These are phyloP conservation scores for Heliconius cydno DNA, from an alignment of 2,888 invertebrate species.

Conservation along the genomic window DNA sequence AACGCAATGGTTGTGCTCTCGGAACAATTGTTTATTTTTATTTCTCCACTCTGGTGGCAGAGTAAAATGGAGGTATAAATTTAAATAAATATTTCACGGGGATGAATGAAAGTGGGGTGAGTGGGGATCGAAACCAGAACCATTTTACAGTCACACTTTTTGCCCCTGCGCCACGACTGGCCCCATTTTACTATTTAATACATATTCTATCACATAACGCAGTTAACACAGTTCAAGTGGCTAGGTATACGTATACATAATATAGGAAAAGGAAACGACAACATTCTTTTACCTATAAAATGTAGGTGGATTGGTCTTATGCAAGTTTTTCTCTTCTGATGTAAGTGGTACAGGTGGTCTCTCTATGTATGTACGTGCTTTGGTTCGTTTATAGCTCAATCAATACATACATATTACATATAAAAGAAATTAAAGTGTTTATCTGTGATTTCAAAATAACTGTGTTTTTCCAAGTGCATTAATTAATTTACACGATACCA, in stretches of 20 bases:
- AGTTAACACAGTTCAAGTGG: neutral
- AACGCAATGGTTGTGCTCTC: too few species aligned
- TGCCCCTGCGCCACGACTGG: too few species aligned
- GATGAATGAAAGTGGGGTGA: too few species aligned
- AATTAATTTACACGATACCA: too few species aligned
- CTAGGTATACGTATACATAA: neutral
- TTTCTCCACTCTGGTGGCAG: too few species aligned
- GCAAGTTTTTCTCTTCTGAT: conserved; percentile 40
- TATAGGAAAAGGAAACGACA: conserved; percentile 38
- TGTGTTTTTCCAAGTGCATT: too few species aligned
- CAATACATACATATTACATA: neutral
- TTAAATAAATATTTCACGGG: too few species aligned
- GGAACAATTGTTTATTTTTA: too few species aligned
- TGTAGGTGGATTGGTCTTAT: conserved; percentile 33
- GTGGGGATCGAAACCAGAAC: neutral
- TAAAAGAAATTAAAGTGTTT: neutral
- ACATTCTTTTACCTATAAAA: conserved; percentile 24
- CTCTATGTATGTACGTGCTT: neutral
- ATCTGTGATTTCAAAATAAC: neutral
- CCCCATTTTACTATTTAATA: neutral
- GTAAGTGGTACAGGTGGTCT: conserved; percentile 31
- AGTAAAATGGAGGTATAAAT: too few species aligned
- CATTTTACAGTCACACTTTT: too few species aligned
- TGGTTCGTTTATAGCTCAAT: neutral
- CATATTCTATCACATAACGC: neutral